These are phyloP conservation scores for cattle (Bos taurus) DNA, from an alignment of 2,113 vertebrate genomes.

Conservation along the genomic window ARS-UCD2.0 NC_037347.1:40472501-40473000, in stretches of 20 bases:
- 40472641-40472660: not conserved
- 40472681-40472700: not conserved
- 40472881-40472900: not conserved
- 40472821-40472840: not conserved
- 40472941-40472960: not conserved
- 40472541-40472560: not conserved
- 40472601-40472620: not conserved
- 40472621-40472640: not conserved
- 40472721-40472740: not conserved
- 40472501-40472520: not conserved
- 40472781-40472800: not conserved
- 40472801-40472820: not conserved
- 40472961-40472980: not conserved
- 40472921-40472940: not conserved
- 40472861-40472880: not conserved
- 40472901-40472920: not conserved
- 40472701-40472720: not conserved
- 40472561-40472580: not conserved
- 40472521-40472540: not conserved
- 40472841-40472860: not conserved
- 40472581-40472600: not conserved
- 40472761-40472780: not conserved
- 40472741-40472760: not conserved
- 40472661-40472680: not conserved
- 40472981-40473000: not conserved